Conservation (phyloP, 2,113 vertebrate species). For the Fregetta grallaria region DNA sequence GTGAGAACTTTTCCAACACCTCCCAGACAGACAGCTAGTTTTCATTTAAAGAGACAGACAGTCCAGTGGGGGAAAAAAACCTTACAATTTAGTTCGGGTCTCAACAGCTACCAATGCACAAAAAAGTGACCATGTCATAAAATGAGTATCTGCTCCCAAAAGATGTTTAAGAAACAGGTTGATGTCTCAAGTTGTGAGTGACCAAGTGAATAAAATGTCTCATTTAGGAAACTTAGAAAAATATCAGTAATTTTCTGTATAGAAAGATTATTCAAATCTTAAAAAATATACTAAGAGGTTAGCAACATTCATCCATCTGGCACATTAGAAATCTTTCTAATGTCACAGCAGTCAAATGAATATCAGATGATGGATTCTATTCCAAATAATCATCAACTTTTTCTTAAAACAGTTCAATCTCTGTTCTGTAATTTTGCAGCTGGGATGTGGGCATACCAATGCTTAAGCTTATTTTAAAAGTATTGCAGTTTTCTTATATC, state of each 20-base stretch:
- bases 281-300: neutral
- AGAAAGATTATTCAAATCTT: neutral
- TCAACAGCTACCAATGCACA: neutral
- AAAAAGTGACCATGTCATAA: neutral
- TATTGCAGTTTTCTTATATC: neutral
- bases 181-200: neutral
- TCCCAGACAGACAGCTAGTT: conserved; percentile 28
- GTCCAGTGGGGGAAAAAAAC: neutral
- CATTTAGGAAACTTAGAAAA: neutral
- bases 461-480: neutral
- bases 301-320: neutral
- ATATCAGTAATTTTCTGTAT: neutral
- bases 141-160: neutral
- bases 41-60: conserved; percentile 50
- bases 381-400: neutral
- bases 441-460: neutral
- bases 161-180: neutral
- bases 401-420: neutral
- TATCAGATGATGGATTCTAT: neutral
- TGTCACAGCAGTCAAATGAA: neutral
- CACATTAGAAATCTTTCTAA: neutral
- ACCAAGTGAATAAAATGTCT: neutral
- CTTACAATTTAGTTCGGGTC: neutral
- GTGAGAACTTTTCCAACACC: conserved; percentile 67
- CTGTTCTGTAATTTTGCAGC: neutral